Evolutionary conservation across 2,113 vertebrate genomes (phyloP), one percentile per base, ranked within the genome.

Genomic region (Lophotis ruficrista): DNA sequence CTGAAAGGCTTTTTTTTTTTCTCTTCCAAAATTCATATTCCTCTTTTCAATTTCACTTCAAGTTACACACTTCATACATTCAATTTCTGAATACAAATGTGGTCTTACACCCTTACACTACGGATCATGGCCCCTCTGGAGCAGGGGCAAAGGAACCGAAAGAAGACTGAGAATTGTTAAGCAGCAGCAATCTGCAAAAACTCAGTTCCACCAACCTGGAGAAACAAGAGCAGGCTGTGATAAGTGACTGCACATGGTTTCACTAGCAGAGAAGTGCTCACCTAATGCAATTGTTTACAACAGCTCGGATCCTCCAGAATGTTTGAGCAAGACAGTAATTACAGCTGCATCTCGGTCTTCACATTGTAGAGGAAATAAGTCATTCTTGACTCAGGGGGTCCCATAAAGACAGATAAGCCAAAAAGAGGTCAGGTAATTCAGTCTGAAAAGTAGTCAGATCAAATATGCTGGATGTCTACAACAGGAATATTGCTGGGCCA

Each of bases 31-130:
- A 95, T 80, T 77, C n/a, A 43, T 69, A 80, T 38, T 65, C 30
- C n/a, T 84, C 65, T 94, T 82, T 75, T 77, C 84, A 93, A 76
- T 88, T 91, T 86, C 54, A 65, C 54, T 93, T 83, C 19, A 65
- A 69, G 27, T 88, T 89, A 70, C 28, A 73, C 62, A 50, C 66
- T 88, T 88, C 56, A 90, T 80, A 73, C 20, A 62, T 86, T 90
- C 50, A 65, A 56, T 77, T 80, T 78, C 70, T 83, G 58, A 94
- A 94, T 80, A 88, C 0, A 1, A 91, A 93, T 72, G 37, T 30
- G 53, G 38, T 56, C 20, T 65, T 65, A 38, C 11, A 69, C 64
- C 72, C 33, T 64, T 72, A 89, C 15, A 51, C 53, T 87, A 35
- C 8, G 30, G 88, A 91, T 83, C 35, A 22, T 7, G 45, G 69